phyloP scores from a whole-genome alignment of 2,113 vertebrate genomes.

The Nothocercus julius region DNA sequence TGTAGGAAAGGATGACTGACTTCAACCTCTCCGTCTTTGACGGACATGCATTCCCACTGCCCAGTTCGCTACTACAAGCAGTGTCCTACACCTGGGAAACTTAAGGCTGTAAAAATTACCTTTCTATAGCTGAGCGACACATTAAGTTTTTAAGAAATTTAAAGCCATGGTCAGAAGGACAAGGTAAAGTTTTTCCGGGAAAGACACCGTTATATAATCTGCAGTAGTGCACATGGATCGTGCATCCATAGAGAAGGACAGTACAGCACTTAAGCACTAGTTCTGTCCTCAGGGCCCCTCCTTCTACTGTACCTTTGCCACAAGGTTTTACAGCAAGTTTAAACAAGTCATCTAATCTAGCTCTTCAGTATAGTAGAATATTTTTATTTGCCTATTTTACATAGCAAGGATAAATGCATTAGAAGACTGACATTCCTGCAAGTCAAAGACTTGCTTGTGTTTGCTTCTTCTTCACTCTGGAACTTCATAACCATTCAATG shows the following conservation, averaged over 20 bases:
- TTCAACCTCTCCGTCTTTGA: neutral
- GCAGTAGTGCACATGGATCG: neutral
- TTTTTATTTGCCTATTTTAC: neutral
- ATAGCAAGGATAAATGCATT: neutral
- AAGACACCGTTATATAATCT: neutral
- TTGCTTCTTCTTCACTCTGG: neutral
- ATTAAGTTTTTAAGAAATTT: neutral
- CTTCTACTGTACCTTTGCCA: neutral
- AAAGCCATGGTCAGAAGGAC: neutral
- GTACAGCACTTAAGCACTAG: neutral
- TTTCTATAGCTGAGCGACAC: neutral
- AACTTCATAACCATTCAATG: neutral
- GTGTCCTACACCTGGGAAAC: neutral
- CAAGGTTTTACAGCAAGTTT: neutral
- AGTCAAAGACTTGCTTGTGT: neutral
- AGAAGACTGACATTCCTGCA: neutral
- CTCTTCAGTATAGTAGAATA: neutral
- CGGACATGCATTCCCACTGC: neutral
- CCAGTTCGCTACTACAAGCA: neutral
- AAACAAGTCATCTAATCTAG: neutral
- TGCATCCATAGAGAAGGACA: neutral
- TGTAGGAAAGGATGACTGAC: neutral
- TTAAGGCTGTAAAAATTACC: neutral
- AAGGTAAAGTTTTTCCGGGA: neutral
- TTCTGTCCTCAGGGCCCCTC: neutral